Conservation (phyloP, 2,888 invertebrate species). For the Heliconius cydno region DNA sequence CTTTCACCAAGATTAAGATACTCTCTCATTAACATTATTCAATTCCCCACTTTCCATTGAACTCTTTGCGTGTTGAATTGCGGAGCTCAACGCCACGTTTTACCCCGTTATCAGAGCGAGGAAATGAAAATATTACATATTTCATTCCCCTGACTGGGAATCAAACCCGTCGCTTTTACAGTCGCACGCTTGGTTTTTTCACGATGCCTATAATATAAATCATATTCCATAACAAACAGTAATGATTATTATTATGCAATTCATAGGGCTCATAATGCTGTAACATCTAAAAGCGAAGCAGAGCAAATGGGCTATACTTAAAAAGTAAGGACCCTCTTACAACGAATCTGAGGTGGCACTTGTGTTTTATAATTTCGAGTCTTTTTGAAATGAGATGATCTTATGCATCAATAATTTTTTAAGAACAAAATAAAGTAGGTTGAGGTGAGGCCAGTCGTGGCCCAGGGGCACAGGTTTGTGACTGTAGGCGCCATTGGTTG, state of each 20-base stretch:
- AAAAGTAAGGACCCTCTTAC: slow-evolving; percentile 41
- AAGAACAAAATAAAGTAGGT: not conserved
- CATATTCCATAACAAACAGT: slow-evolving; percentile 21
- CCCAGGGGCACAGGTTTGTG: too few species aligned
- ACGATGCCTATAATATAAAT: not conserved
- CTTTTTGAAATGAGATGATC: slow-evolving; percentile 45
- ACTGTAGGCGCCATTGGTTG: not conserved
- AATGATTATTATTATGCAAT: slow-evolving; percentile 26
- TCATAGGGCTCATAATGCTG: slow-evolving; percentile 30
- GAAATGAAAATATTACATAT: too few species aligned
- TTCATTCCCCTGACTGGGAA: too few species aligned
- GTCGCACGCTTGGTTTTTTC: too few species aligned
- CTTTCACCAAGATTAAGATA: too few species aligned
- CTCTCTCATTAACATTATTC: too few species aligned
- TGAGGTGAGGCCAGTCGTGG: too few species aligned
- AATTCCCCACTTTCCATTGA: too few species aligned
- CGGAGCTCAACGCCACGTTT: too few species aligned
- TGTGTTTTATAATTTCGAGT: slow-evolving; percentile 47
- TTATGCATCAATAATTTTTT: slow-evolving; percentile 37
- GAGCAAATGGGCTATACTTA: slow-evolving; percentile 43
- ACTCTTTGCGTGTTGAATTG: too few species aligned
- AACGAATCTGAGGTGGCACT: slow-evolving; percentile 47
- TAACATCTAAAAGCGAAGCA: slow-evolving; percentile 37
- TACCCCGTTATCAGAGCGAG: too few species aligned
- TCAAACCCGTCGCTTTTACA: too few species aligned